phyloP scores from a whole-genome alignment of 2,888 invertebrate genomes.

The Ditylenchus weischeri region DNA sequence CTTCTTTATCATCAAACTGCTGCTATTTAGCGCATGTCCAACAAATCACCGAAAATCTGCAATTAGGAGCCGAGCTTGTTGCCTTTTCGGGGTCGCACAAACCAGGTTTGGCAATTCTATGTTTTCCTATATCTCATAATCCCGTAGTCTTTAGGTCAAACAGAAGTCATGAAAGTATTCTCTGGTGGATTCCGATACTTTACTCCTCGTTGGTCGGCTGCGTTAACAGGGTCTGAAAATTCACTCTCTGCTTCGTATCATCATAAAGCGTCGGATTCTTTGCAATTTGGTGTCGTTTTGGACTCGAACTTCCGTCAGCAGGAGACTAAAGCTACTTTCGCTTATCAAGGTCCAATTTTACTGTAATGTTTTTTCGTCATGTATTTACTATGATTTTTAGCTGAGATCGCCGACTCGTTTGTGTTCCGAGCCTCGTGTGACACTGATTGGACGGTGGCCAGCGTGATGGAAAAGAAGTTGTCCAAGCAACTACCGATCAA shows the following conservation, averaged over 20 bases:
- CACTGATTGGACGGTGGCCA: slow-evolving; percentile 83
- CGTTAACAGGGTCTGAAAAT: slow-evolving; percentile 41
- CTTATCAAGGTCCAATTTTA: slow-evolving; percentile 23
- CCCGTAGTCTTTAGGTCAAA: too few species aligned
- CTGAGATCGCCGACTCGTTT: slow-evolving; percentile 60
- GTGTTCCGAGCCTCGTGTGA: slow-evolving; percentile 77
- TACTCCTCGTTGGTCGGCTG: slow-evolving; percentile 44
- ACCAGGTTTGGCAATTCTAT: too few species aligned
- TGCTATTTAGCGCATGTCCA: slow-evolving; percentile 62
- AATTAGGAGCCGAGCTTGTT: slow-evolving; percentile 85
- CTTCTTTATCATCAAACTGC: too few species aligned
- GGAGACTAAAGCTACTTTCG: slow-evolving; percentile 48
- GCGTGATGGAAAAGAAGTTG: slow-evolving; percentile 39
- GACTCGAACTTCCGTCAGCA: slow-evolving; percentile 79
- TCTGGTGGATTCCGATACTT: slow-evolving; percentile 79
- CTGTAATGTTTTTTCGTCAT: too few species aligned
- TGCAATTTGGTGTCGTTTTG: slow-evolving; percentile 85
- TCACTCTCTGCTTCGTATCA: slow-evolving; percentile 71
- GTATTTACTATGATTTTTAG: neutral
- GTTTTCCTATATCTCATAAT: too few species aligned
- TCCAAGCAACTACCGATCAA: slow-evolving; percentile 74
- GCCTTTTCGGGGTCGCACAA: too few species aligned
- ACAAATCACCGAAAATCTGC: slow-evolving; percentile 75
- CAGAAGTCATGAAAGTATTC: slow-evolving; percentile 56
- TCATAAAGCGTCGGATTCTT: slow-evolving; percentile 73